Evolutionary conservation across 2,113 vertebrate species (phyloP), one percentile per base, ranked within the genome.

Genomic region (Bos javanicus): DNA sequence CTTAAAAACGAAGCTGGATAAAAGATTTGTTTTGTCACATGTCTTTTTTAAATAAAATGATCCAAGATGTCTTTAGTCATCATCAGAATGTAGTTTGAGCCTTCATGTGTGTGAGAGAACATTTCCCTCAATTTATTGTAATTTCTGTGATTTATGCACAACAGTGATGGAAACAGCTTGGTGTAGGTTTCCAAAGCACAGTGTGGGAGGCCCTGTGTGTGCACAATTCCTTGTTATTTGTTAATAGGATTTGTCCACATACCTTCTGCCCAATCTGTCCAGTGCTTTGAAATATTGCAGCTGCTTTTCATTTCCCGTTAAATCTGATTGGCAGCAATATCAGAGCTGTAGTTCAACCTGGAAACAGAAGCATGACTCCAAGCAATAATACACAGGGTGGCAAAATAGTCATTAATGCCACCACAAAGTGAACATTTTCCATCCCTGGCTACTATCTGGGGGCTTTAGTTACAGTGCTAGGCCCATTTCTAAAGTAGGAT

Each of bases 81-180:
- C 94, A 78, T 52, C 30, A 59, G 78, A 95, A 94, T 91, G 71
- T 64, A 87, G 94, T 87, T 16, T 88, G 57, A 87, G 54, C 28
- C 82, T 93, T 33, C 78, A 7, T 95, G 46, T 97, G 91, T 93
- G 30, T 64, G 84, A 97, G 80, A 97, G 94, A 94, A 95, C 87
- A 97, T 90, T 95, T 91, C 96, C 87, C 95, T 97, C 74, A 57
- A 87, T 90, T 95, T 97, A 96, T 97, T 97, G 91, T 97, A 97
- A 98, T 98, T 97, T 95, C 92, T 85, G 90, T 94, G 91, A 97
- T 97, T 98, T 97, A 97, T 98, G 98, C 96, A 97, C 76, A 98
- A 94, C 96, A 97, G 90, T 1, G 0, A 89, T 48, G 96, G 88
- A 96, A 97, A 87, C 93, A 97, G 96, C 93, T 76, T 78, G 97